These are phyloP conservation scores for Altica lythri DNA, from an alignment of 2,888 invertebrate genomes.

Conservation along the genomic window DNA sequence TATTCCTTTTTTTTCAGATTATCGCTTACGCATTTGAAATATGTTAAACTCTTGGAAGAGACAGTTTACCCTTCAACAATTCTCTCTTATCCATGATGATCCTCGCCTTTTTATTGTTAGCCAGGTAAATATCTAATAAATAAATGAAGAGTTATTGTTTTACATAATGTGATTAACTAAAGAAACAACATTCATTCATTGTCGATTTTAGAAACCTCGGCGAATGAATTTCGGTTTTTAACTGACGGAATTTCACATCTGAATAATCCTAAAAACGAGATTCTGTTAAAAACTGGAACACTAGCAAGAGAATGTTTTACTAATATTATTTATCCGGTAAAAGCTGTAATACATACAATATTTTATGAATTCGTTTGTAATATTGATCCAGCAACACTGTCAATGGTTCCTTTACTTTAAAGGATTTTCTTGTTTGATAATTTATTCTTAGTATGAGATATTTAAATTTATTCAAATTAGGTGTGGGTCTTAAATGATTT, in stretches of 20 bases:
- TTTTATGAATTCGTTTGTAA: too few species aligned
- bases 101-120: not conserved
- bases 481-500: not conserved
- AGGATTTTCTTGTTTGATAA: not conserved
- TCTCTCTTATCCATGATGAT: not conserved
- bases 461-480: slow-evolving; percentile 1
- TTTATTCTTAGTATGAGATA: not conserved
- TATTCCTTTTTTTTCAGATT: slow-evolving; percentile 5
- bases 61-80: not conserved
- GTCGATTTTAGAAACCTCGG: too few species aligned
- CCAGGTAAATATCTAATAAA: slow-evolving; percentile 4
- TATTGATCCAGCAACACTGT: too few species aligned
- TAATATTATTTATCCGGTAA: too few species aligned
- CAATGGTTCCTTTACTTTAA: too few species aligned
- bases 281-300: too few species aligned
- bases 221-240: too few species aligned
- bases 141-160: not conserved
- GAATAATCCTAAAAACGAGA: too few species aligned
- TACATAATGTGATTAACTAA: not conserved
- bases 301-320: too few species aligned
- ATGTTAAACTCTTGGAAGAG: slow-evolving; percentile 7
- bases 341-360: too few species aligned
- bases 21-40: not conserved
- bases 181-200: too few species aligned
- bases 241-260: too few species aligned